These are phyloP conservation scores for Cheilosia scutellata DNA, from an alignment of 2,888 invertebrate species.

Conservation along the genomic window DNA sequence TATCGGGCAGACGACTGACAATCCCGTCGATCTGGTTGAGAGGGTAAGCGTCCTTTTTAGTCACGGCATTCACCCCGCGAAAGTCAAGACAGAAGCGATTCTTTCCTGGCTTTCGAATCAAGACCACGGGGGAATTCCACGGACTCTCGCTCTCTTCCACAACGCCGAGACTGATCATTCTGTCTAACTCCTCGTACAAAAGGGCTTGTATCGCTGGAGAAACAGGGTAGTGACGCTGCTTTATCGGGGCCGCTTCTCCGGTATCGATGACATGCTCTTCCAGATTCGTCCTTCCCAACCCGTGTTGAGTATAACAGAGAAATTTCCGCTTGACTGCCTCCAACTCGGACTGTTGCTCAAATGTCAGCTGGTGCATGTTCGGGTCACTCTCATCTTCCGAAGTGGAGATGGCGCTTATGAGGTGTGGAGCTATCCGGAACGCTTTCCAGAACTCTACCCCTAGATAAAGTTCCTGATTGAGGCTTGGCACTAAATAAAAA, in stretches of 20 bases:
- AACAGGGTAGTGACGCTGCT: conserved; percentile 70
- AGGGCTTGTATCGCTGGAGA: conserved; percentile 69
- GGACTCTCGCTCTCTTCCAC: conserved; percentile 56
- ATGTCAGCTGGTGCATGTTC: conserved; percentile 2
- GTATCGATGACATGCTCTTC: conserved; percentile 58
- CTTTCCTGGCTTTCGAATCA: no score
- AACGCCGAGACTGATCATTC: conserved; percentile 77
- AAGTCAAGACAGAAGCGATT: conserved; percentile 77
- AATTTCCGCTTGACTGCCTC: conserved; percentile 2
- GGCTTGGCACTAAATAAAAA: conserved; percentile 30
- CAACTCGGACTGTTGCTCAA: background rate
- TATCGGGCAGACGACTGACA: background rate
- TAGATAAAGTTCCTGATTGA: conserved; percentile 48
- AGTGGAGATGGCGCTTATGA: background rate
- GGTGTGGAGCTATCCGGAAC: conserved; percentile 38
- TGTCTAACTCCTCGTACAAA: conserved; percentile 77
- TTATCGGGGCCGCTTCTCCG: conserved; percentile 51
- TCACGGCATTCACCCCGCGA: background rate
- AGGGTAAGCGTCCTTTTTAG: conserved; percentile 23
- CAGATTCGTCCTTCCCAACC: conserved; percentile 9
- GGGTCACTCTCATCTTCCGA: background rate
- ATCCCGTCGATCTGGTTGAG: conserved; percentile 15
- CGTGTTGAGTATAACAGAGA: conserved; percentile 19
- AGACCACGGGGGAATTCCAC: no score
- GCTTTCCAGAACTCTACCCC: conserved; percentile 60